Conservation (phyloP, 2,888 invertebrate species). For the Ophion ventricosus region DNA sequence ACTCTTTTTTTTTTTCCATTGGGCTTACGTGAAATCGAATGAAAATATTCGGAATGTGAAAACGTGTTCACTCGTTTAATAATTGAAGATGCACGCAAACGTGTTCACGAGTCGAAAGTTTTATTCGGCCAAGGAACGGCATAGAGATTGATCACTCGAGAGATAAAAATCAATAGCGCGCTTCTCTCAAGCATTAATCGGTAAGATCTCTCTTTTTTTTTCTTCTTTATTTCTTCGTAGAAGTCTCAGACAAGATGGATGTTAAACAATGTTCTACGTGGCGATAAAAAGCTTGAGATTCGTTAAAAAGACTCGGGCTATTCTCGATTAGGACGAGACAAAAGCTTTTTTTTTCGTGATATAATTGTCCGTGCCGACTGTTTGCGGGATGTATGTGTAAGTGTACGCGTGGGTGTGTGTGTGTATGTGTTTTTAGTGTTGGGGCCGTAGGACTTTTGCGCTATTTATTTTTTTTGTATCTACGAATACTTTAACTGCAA, state of each 20-base stretch:
- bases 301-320: slow-evolving; percentile 57
- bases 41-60: slow-evolving; percentile 59
- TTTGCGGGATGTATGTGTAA: not conserved
- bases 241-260: slow-evolving; percentile 52
- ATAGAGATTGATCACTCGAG: slow-evolving; percentile 56
- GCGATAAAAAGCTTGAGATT: slow-evolving; percentile 64
- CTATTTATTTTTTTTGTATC: slow-evolving; percentile 46
- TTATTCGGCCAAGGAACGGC: slow-evolving; percentile 15
- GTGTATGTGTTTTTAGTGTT: slow-evolving; percentile 18
- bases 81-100: not conserved
- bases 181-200: slow-evolving; percentile 52
- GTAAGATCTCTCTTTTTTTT: slow-evolving; percentile 33
- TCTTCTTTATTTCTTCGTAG: slow-evolving; percentile 11
- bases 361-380: slow-evolving; percentile 27
- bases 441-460: slow-evolving; percentile 37
- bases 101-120: not conserved
- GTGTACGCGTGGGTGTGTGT: not conserved
- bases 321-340: slow-evolving; percentile 59
- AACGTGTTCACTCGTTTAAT: slow-evolving; percentile 17
- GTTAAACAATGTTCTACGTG: slow-evolving; percentile 58
- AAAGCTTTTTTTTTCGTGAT: slow-evolving; percentile 61
- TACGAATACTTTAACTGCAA: slow-evolving; percentile 52
- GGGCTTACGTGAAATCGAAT: slow-evolving; percentile 51
- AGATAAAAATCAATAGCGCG: slow-evolving; percentile 32
- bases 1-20: slow-evolving; percentile 3